Evolutionary conservation across 2,888 invertebrate genomes (phyloP).

Genomic region (Tetanocera ferruginea): DNA sequence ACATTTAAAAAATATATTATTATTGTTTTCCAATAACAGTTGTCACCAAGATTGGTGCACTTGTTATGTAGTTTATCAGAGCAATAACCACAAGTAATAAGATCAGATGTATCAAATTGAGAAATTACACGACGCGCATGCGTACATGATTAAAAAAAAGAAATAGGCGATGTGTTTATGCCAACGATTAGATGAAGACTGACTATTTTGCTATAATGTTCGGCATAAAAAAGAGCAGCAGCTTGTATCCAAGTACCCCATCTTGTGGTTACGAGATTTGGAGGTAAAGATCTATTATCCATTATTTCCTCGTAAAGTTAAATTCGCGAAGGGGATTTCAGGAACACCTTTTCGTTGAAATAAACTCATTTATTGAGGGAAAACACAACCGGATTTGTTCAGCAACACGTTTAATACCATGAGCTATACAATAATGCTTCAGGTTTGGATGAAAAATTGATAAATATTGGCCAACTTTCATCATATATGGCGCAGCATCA

Average conservation of each 20-base stretch:
- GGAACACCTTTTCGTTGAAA: background rate
- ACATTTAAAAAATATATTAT: too few relatives aligned
- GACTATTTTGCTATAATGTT: background rate
- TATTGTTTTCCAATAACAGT: too few relatives aligned
- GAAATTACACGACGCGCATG: too few relatives aligned
- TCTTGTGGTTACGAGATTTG: background rate
- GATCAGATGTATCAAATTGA: too few relatives aligned
- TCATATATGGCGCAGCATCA: constrained; percentile 7
- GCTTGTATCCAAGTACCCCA: background rate
- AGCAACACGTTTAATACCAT: background rate
- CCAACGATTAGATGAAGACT: too few relatives aligned
- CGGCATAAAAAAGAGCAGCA: background rate
- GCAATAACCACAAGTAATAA: too few relatives aligned
- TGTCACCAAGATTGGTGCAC: too few relatives aligned
- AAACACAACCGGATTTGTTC: background rate
- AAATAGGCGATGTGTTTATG: too few relatives aligned
- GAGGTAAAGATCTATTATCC: background rate
- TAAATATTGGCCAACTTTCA: background rate
- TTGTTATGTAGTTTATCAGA: too few relatives aligned
- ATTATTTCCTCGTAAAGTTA: background rate
- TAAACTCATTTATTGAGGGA: background rate
- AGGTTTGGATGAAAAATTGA: background rate
- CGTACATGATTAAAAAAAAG: too few relatives aligned
- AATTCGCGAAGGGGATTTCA: background rate
- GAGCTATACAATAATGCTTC: background rate